Conservation (phyloP, 1,140 invertebrate genomes). For the Saccostrea echinata region DNA sequence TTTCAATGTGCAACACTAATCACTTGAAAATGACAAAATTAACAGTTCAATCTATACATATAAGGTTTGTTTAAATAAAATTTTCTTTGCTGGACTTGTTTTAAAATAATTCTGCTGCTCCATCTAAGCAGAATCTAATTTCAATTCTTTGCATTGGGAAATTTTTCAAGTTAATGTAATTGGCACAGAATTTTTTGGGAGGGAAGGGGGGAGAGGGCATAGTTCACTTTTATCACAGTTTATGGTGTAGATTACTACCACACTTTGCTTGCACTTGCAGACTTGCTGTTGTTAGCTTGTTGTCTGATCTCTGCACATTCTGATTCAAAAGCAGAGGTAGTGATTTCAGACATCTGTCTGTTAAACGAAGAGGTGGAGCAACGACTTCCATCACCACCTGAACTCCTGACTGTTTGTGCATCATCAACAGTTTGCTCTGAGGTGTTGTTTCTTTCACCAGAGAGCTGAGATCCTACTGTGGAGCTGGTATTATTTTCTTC, state of each 20-base stretch:
- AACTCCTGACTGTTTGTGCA: not conserved
- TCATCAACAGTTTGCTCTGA: not conserved
- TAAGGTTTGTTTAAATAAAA: too few species aligned
- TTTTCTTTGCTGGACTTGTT: too few species aligned
- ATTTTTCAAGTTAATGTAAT: too few species aligned
- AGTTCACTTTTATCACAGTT: too few species aligned
- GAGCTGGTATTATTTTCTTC: not conserved
- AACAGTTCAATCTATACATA: too few species aligned
- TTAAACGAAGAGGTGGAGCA: not conserved
- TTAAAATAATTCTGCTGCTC: too few species aligned
- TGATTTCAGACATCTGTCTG: not conserved
- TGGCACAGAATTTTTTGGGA: too few species aligned
- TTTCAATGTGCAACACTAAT: too few species aligned
- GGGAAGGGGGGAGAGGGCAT: too few species aligned
- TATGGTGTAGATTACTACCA: not conserved
- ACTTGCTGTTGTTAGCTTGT: not conserved
- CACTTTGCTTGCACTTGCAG: not conserved
- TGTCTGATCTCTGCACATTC: not conserved
- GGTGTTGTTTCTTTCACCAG: not conserved
- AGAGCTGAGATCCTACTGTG: not conserved
- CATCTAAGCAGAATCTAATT: too few species aligned
- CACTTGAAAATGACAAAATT: too few species aligned
- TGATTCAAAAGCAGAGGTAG: not conserved
- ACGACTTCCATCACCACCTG: not conserved
- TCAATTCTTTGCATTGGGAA: too few species aligned